These are phyloP conservation scores for Cydia amplana DNA, from an alignment of 1,140 invertebrate species.

Conservation along the genomic window DNA sequence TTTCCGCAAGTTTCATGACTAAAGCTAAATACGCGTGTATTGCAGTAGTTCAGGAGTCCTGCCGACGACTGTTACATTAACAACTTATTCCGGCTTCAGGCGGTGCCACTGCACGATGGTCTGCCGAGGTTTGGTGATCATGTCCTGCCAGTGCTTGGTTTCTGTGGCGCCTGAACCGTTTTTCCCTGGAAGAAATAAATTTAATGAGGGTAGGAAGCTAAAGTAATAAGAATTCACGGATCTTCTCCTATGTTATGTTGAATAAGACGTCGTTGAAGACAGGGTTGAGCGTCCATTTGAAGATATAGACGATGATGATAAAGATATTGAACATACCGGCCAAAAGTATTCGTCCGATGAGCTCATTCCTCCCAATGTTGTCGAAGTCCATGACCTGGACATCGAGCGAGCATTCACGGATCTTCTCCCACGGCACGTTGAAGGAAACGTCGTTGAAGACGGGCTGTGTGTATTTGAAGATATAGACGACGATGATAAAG, in stretches of 20 bases:
- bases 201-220: slow-evolving; percentile 1
- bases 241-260: no score
- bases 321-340: slow-evolving; percentile 82
- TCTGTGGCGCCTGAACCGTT: slow-evolving; percentile 94
- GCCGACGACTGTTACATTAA: neutral
- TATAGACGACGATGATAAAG: neutral
- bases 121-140: slow-evolving; percentile 96
- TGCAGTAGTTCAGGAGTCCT: slow-evolving; percentile 7
- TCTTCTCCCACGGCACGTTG: no score
- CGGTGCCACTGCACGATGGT: slow-evolving; percentile 96
- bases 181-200: slow-evolving; percentile 84
- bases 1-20: no score
- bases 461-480: no score
- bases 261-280: no score
- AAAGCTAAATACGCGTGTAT: neutral
- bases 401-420: slow-evolving; percentile 92
- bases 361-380: slow-evolving; percentile 95
- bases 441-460: no score
- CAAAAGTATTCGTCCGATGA: slow-evolving; percentile 93
- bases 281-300: no score
- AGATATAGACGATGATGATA: no score
- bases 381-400: slow-evolving; percentile 98
- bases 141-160: slow-evolving; percentile 97
- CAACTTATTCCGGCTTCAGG: slow-evolving; percentile 88
- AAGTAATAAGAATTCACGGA: slow-evolving; percentile 23